Evolutionary conservation across 2,797 vertebrate genomes (phyloP).

Genomic region (Liasis olivaceus): DNA sequence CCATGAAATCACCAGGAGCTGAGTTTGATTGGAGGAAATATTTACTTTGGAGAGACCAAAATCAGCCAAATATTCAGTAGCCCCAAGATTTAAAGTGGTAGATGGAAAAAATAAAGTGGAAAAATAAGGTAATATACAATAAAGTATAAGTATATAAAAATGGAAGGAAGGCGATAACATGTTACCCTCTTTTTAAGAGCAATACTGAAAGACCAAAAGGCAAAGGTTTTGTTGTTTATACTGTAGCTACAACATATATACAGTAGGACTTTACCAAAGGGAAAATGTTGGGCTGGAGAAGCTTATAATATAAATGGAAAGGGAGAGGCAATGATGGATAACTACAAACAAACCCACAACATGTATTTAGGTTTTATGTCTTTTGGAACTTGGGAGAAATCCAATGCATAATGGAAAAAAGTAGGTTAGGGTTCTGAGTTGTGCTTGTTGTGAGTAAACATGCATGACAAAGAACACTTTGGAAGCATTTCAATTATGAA

Average conservation of each 20-base stretch:
- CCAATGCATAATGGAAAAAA: background rate
- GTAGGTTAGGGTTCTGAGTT: background rate
- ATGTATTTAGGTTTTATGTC: background rate
- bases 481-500: background rate
- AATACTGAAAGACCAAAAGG: background rate
- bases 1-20: background rate
- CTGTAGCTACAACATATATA: background rate
- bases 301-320: background rate
- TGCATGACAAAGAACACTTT: background rate
- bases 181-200: no score
- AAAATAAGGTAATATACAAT: background rate
- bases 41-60: background rate
- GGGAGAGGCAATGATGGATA: background rate
- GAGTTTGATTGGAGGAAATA: background rate
- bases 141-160: no score
- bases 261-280: background rate
- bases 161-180: no score
- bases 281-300: background rate
- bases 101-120: background rate
- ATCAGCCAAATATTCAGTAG: background rate
- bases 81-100: background rate
- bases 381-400: background rate
- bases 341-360: background rate
- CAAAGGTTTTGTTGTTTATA: background rate
- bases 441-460: background rate